These are phyloP conservation scores for Chelonus formosanus DNA, from an alignment of 2,888 invertebrate genomes.

Conservation along the genomic window DNA sequence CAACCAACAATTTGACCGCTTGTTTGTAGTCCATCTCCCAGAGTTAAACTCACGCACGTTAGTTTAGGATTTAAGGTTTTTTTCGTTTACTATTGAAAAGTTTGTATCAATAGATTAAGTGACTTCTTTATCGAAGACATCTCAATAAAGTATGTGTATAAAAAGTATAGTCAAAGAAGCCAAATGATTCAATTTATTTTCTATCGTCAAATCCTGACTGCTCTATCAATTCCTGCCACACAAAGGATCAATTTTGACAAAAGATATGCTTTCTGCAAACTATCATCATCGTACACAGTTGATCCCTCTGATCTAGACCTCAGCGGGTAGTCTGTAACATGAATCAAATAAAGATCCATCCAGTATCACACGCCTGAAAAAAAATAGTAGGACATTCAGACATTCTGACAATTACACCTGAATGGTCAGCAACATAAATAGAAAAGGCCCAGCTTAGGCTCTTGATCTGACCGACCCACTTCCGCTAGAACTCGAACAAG, in stretches of 20 bases:
- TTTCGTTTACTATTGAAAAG: constrained; percentile 1
- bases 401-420: constrained; percentile 63
- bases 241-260: too few relatives aligned
- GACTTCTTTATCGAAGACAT: too few relatives aligned
- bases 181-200: too few relatives aligned
- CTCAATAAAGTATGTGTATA: too few relatives aligned
- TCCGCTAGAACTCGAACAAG: constrained; percentile 51
- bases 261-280: constrained; percentile 3
- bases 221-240: too few relatives aligned
- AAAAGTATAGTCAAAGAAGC: too few relatives aligned
- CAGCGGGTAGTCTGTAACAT: constrained; percentile 19
- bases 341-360: constrained; percentile 38
- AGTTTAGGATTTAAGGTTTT: constrained; percentile 64
- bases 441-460: too few relatives aligned
- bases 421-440: constrained; percentile 49
- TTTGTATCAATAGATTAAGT: too few relatives aligned
- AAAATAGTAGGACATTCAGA: constrained; percentile 61
- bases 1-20: background rate
- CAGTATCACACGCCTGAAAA: constrained; percentile 43
- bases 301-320: constrained; percentile 15
- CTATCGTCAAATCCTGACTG: too few relatives aligned
- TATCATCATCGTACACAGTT: constrained; percentile 22
- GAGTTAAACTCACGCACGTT: constrained; percentile 42
- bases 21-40: constrained; percentile 14
- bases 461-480: constrained; percentile 49